Base-by-base conservation (phyloP, 2,888 invertebrate genomes). In the Liopterus haemorrhoidalis region DNA sequence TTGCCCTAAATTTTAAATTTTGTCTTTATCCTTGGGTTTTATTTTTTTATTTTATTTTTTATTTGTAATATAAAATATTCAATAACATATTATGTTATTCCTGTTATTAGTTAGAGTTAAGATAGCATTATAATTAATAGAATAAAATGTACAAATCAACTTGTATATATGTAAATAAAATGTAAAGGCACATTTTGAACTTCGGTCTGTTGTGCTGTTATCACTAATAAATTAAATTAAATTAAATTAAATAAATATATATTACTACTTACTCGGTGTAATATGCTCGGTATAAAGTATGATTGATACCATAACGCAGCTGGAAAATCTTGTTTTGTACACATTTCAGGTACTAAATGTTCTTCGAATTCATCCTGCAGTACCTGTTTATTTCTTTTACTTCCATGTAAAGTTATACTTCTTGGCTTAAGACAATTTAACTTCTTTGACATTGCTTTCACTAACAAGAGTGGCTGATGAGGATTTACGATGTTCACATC, bases 261-360 rank as follows among this genome's bases (percentile, higher is more conserved):
- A 22, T 70, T 37, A 19, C 2, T n/a, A 35, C 45, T 38, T 45
- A 81, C 69, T 62, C 96, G 79, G 60, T 91, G 87, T 20, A 96
- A 60, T 45, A 94, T 77, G 14, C 87, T 83, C 0, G 97, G 96
- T 44, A 99, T 61, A 41, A 86, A 75, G 2, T 81, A 78, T 0
- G 88, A 83, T 66, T 95, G 92, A 15, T 86, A 72, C 89, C 93
- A 95, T 48, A 93, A 70, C 8, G 82, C 70, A 12, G 81, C 76
- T 0, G 88, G 85, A 60, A 78, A 86, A 1, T 73, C 71, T 50
- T 81, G 80, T 58, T 75, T 79, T 18, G 80, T 75, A 60, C 92
- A 89, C 51, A 93, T 73, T 67, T 99, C 97, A 0, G 96, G 93
- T 8, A 96, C 76, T 31, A 96, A 75, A 45, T 83, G 75, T 54